Percentiles rank a stretch among this genome's conserved stretches.
Evolutionary conservation across 2,888 invertebrate species (phyloP).

Genomic region (Steinernema carpocapsae): DNA sequence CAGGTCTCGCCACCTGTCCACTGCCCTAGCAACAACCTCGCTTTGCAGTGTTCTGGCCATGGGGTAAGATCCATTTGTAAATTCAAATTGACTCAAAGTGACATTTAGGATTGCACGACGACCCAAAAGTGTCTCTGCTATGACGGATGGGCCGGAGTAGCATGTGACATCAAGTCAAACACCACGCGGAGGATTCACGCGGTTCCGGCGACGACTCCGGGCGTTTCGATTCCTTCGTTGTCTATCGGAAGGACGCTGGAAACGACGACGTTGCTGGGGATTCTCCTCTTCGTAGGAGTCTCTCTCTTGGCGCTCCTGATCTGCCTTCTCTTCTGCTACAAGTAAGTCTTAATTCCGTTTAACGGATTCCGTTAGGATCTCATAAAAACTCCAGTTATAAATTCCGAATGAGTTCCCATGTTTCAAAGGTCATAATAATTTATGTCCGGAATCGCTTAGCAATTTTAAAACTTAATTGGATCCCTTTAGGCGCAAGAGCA

Average conservation of each 20-base stretch:
- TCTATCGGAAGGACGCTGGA: conserved; percentile 62
- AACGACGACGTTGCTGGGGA: conserved; percentile 70
- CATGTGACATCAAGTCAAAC: conserved; percentile 67
- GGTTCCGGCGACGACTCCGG: conserved; percentile 30
- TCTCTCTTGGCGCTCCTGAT: conserved; percentile 70
- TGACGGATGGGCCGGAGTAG: conserved; percentile 74
- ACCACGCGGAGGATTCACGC: conserved; percentile 40
- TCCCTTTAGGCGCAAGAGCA: conserved; percentile 44
- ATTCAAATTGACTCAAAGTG: too few relatives aligned
- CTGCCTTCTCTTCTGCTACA: conserved; percentile 56
- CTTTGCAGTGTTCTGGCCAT: conserved; percentile 88
- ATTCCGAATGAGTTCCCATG: too few relatives aligned
- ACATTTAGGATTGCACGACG: conserved; percentile 86
- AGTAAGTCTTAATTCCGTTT: conserved; percentile 27
- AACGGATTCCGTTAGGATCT: too few relatives aligned
- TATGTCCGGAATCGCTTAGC: too few relatives aligned
- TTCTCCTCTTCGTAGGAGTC: conserved; percentile 70
- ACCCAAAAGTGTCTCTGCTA: conserved; percentile 89
- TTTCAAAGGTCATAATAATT: too few relatives aligned
- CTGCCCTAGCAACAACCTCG: conserved; percentile 87
- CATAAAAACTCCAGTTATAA: too few relatives aligned
- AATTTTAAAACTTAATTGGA: conserved; percentile 15
- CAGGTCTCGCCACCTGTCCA: conserved; percentile 59
- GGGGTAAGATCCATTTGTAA: conserved; percentile 75
- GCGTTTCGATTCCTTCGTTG: conserved; percentile 51